Evolutionary conservation across 2,888 invertebrate genomes (phyloP).

Genomic region (Ichneumoninae sp.): DNA sequence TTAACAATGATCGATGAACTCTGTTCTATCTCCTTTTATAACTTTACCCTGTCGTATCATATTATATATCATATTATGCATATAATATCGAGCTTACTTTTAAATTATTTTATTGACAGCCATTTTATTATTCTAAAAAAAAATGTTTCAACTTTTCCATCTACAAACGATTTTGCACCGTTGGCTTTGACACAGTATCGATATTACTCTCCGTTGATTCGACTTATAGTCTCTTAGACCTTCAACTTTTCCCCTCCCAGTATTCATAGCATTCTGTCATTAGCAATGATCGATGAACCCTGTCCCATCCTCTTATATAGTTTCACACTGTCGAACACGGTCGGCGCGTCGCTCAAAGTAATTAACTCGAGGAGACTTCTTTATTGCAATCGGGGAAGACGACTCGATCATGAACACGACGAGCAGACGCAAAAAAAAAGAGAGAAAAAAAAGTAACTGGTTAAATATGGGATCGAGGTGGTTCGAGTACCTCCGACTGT

Average conservation of each 20-base stretch:
- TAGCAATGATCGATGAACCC: constrained; percentile 25
- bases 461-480: constrained; percentile 48
- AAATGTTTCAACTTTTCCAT: too few species aligned
- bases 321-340: constrained; percentile 18
- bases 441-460: constrained; percentile 21
- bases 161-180: too few species aligned
- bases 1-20: constrained; percentile 20
- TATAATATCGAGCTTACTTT: too few species aligned
- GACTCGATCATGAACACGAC: constrained; percentile 31
- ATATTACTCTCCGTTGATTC: neutral
- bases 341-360: constrained; percentile 31
- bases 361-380: constrained; percentile 52
- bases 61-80: too few species aligned
- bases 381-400: constrained; percentile 27
- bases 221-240: neutral
- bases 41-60: constrained; percentile 1
- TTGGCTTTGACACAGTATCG: too few species aligned
- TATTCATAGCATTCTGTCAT: neutral
- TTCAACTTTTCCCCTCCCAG: neutral
- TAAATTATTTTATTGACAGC: too few species aligned
- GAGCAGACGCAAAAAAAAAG: neutral
- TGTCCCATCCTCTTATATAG: neutral
- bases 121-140: too few species aligned
- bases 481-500: constrained; percentile 12
- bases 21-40: neutral